A percentile compares a stretch with the other conserved stretches of the same genome.
Conservation (phyloP, 1,140 invertebrate species). For the Papilio xuthus region DNA sequence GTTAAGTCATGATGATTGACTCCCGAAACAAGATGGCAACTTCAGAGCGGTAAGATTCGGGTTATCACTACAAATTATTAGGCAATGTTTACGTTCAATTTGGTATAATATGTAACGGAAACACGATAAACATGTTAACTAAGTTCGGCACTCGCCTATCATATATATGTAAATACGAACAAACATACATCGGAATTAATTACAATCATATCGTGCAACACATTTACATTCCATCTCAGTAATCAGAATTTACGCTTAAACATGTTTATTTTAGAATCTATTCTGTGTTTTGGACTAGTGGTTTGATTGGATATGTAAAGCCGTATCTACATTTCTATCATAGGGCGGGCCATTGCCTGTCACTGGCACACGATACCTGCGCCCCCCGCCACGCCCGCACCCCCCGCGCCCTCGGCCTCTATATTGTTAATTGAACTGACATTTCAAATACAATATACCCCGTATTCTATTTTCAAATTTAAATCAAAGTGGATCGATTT, state of each 20-base stretch:
- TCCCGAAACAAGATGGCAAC: too few species aligned
- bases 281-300: slow-evolving; percentile 36
- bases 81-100: slow-evolving; percentile 35
- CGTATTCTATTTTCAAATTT: slow-evolving; percentile 60
- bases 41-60: neutral
- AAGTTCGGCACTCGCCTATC: neutral
- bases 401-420: slow-evolving; percentile 49
- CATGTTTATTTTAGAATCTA: slow-evolving; percentile 36
- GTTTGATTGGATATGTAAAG: slow-evolving; percentile 44
- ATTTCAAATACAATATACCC: slow-evolving; percentile 57
- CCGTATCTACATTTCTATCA: slow-evolving; percentile 42
- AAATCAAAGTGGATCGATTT: slow-evolving; percentile 39
- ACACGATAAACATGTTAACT: slow-evolving; percentile 22
- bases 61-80: neutral
- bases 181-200: slow-evolving; percentile 32
- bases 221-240: slow-evolving; percentile 33
- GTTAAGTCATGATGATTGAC: too few species aligned
- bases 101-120: slow-evolving; percentile 28
- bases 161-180: neutral
- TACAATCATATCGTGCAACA: slow-evolving; percentile 31
- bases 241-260: slow-evolving; percentile 33
- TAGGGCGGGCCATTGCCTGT: slow-evolving; percentile 56
- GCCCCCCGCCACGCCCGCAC: slow-evolving; percentile 1
- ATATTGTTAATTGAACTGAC: slow-evolving; percentile 70
- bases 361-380: slow-evolving; percentile 57